Base-by-base conservation (phyloP, 2,888 invertebrate species). In the Melangyna quadrimaculata region DNA sequence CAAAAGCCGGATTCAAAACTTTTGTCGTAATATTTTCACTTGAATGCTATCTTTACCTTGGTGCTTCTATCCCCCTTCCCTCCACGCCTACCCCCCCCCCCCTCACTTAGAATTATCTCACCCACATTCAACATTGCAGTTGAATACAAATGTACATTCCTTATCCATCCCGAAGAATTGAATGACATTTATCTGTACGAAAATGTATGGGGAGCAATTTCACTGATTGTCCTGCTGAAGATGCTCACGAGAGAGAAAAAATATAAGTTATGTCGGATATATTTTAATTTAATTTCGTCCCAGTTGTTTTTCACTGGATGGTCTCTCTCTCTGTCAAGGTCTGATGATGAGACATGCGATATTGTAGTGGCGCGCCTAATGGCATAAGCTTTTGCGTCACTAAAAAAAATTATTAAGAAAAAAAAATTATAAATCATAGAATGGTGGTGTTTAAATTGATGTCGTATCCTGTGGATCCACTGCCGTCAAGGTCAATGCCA, bases 201-300 rank as follows among this genome's bases (percentile, higher is more conserved):
- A 43, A 17, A 45, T 37, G 14, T 14, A 22, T 51, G 48, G 45
- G 77, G 32, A 45, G 55, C 45, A 51, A 74, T 61, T 59, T 32
- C 48, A 70, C 70, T 71, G 70, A 81, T 75, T 78, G 74, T 83
- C 35, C 35, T 19, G 37, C 53, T 67, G 14, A n/a, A n/a, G 12
- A 35, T 14, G 17, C 12, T 53, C n/a, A 0, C 8, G 12, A 19
- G 14, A 32, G 7, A 35, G 17, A 19, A 12, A 35, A 48, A 14
- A 48, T 71, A 84, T 84, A 75, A 84, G 79, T 84, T 84, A 79
- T 84, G 75, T 75, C 40, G 75, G 72, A 79, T 75, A 84, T 84
- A 84, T 79, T 79, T 79, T 79, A 84, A 84, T 79, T 79, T 84
- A 84, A 84, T 79, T 75, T 75, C 75, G 22, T 57, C 71, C 65